phyloP scores from a whole-genome alignment of 2,797 vertebrate genomes.

The Crocidura indochinensis region DNA sequence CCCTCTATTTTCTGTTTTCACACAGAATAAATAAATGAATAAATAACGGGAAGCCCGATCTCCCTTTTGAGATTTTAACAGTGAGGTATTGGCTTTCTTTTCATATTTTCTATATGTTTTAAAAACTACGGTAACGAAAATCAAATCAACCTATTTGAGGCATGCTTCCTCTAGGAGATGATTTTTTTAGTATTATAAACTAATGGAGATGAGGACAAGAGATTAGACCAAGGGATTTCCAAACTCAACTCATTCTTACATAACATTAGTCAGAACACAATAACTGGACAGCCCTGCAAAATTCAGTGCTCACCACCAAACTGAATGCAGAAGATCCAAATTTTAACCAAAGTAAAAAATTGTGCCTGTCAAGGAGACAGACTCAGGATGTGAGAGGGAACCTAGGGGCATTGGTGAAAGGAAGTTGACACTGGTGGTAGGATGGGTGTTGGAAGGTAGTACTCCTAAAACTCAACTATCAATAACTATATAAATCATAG shows the following conservation, averaged over 20 bases:
- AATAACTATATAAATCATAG: too few relatives aligned
- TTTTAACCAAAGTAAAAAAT: too few relatives aligned
- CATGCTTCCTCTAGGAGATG: background rate
- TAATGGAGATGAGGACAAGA: background rate
- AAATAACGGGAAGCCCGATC: background rate
- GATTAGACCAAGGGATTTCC: background rate
- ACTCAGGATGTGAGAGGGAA: too few relatives aligned
- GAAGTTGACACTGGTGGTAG: too few relatives aligned
- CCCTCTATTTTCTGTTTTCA: constrained; percentile 55
- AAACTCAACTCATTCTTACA: background rate
- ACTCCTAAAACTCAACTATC: too few relatives aligned
- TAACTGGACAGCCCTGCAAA: constrained; percentile 23
- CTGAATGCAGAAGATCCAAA: too few relatives aligned
- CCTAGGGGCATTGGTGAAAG: too few relatives aligned
- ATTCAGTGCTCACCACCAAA: background rate
- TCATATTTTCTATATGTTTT: constrained; percentile 57
- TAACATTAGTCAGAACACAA: background rate
- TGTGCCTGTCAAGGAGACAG: too few relatives aligned
- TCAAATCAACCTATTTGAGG: constrained; percentile 29
- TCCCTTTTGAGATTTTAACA: background rate
- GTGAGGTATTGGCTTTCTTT: constrained; percentile 45
- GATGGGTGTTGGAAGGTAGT: too few relatives aligned
- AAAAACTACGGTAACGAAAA: constrained; percentile 16
- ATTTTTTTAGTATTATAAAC: constrained; percentile 27
- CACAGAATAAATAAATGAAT: background rate